A percentile compares a stretch with the other conserved stretches of the same genome.
Conservation (phyloP, 2,797 vertebrate species). For the Leptodon cayanensis region DNA sequence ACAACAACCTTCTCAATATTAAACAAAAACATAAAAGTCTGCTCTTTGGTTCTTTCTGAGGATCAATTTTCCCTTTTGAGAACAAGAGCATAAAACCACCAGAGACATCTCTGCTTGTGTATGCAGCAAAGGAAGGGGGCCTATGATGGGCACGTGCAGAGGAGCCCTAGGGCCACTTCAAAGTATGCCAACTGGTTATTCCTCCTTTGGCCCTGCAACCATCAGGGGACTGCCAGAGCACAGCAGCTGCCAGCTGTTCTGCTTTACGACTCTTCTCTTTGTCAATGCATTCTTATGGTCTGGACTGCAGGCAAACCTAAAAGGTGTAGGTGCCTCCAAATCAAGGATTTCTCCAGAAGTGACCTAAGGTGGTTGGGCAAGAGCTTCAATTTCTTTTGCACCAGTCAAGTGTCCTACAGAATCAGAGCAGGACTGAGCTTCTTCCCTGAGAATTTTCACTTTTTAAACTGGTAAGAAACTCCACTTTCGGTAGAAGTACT, state of each 20-base stretch:
- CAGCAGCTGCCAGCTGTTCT: neutral
- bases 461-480: neutral
- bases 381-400: neutral
- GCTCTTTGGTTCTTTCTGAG: neutral
- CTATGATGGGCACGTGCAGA: neutral
- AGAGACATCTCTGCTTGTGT: neutral
- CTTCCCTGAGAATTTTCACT: neutral
- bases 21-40: neutral
- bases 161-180: neutral
- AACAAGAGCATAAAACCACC: neutral
- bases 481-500: neutral
- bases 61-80: neutral
- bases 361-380: neutral
- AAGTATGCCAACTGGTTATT: neutral
- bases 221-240: neutral
- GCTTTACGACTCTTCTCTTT: neutral
- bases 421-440: neutral
- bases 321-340: neutral
- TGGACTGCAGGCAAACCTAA: neutral
- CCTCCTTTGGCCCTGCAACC: neutral
- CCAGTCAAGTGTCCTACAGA: neutral
- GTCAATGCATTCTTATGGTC: neutral
- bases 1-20: neutral
- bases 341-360: neutral
- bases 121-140: neutral